A percentile compares a stretch with the other conserved stretches of the same genome.
Evolutionary conservation across 2,888 invertebrate species (phyloP).

Genomic region (Agonopterix heracliana): DNA sequence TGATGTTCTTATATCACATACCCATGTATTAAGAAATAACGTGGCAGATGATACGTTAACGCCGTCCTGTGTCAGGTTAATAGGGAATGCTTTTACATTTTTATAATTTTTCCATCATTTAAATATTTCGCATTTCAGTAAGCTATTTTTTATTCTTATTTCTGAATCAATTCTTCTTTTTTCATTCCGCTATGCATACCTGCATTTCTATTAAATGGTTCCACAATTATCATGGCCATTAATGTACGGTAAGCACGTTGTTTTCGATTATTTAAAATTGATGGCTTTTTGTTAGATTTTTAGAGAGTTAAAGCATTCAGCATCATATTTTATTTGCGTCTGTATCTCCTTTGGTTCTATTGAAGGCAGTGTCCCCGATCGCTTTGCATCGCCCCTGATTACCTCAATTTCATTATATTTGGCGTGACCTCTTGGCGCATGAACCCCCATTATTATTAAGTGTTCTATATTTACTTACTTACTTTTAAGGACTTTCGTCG

Average conservation of each 20-base stretch:
- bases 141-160: slow-evolving; percentile 24
- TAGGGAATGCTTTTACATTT: slow-evolving; percentile 55
- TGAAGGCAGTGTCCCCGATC: slow-evolving; percentile 76
- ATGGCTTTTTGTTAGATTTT: slow-evolving; percentile 50
- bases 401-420: slow-evolving; percentile 55
- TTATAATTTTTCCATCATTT: slow-evolving; percentile 33
- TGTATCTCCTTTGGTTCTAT: slow-evolving; percentile 71
- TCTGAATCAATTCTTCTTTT: slow-evolving; percentile 35
- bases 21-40: not conserved
- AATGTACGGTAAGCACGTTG: slow-evolving; percentile 54
- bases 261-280: slow-evolving; percentile 36
- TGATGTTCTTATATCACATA: not conserved
- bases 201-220: slow-evolving; percentile 18
- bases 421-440: slow-evolving; percentile 78
- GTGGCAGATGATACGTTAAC: slow-evolving; percentile 42
- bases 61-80: slow-evolving; percentile 32
- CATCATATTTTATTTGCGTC: slow-evolving; percentile 56
- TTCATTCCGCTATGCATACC: slow-evolving; percentile 26
- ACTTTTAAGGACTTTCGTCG: slow-evolving; percentile 24
- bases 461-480: slow-evolving; percentile 35
- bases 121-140: slow-evolving; percentile 40
- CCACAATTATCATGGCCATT: slow-evolving; percentile 31
- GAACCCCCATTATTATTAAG: slow-evolving; percentile 56
- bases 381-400: slow-evolving; percentile 68
- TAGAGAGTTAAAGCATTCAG: slow-evolving; percentile 48